Evolutionary conservation across 2,797 vertebrate species (phyloP).

Genomic region (Sebastes wilsoni): DNA sequence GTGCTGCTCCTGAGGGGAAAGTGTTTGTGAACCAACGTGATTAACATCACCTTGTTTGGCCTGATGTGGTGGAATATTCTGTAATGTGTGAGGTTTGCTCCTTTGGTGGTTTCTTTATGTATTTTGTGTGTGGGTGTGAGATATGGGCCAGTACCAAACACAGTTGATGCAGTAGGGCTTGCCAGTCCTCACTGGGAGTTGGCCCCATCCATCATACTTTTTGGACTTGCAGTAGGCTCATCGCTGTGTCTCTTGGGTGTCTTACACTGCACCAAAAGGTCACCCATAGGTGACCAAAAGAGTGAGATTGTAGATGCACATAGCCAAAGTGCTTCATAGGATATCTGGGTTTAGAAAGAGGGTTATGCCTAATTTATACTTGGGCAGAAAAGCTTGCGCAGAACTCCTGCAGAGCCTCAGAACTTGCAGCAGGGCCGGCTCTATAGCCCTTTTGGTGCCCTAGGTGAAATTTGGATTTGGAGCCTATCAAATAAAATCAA

Average conservation of each 20-base stretch:
- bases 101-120: background rate
- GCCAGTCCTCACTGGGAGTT: background rate
- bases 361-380: background rate
- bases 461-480: too few species aligned
- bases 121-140: background rate
- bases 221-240: background rate
- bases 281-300: background rate
- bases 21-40: slow-evolving; percentile 3
- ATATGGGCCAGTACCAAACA: background rate
- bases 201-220: background rate
- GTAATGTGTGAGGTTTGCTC: background rate
- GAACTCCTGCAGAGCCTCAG: too few species aligned
- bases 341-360: background rate
- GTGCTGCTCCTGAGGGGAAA: background rate
- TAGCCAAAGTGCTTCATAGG: background rate
- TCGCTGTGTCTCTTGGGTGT: background rate
- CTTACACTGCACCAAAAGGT: background rate
- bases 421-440: too few species aligned
- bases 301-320: background rate
- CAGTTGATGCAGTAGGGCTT: background rate
- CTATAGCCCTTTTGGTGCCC: too few species aligned
- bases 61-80: background rate
- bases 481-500: too few species aligned
- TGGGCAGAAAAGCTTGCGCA: too few species aligned
- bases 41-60: slow-evolving; percentile 1